These are phyloP conservation scores for Vultur gryphus DNA, from an alignment of 2,797 vertebrate species.

Conservation along the genomic window DNA sequence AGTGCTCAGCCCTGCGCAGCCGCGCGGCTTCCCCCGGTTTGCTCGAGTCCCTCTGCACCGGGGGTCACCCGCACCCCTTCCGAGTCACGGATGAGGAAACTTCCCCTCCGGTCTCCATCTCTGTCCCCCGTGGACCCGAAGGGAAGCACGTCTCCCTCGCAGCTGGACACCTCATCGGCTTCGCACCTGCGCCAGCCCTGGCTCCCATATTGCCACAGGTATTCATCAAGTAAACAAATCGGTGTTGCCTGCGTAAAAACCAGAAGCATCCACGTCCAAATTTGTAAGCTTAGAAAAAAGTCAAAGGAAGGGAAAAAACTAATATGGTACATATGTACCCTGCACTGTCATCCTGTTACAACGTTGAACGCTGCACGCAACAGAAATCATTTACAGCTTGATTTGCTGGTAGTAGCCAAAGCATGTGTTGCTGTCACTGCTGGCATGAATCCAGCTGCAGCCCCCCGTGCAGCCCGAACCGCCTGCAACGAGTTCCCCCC, in stretches of 20 bases:
- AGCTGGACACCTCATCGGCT: not conserved
- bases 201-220: fast-evolving
- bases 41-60: fast-evolving
- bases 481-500: fast-evolving
- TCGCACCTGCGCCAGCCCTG: fast-evolving
- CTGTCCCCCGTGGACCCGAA: not conserved
- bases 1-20: not conserved
- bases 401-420: not conserved
- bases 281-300: not conserved
- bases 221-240: fast-evolving
- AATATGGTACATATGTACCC: fast-evolving
- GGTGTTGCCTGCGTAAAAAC: fast-evolving
- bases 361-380: fast-evolving
- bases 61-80: fast-evolving
- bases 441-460: fast-evolving
- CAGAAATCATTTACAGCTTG: not conserved
- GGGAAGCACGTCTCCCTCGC: not conserved
- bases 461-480: not conserved
- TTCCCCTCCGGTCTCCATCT: fast-evolving
- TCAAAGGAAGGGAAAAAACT: not conserved
- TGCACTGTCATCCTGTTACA: not conserved
- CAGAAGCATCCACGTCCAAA: not conserved
- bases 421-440: fast-evolving
- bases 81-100: not conserved
- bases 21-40: too few species aligned